Evolutionary conservation across 1,140 invertebrate species (phyloP).

Genomic region (Gonioctena quinquepunctata): DNA sequence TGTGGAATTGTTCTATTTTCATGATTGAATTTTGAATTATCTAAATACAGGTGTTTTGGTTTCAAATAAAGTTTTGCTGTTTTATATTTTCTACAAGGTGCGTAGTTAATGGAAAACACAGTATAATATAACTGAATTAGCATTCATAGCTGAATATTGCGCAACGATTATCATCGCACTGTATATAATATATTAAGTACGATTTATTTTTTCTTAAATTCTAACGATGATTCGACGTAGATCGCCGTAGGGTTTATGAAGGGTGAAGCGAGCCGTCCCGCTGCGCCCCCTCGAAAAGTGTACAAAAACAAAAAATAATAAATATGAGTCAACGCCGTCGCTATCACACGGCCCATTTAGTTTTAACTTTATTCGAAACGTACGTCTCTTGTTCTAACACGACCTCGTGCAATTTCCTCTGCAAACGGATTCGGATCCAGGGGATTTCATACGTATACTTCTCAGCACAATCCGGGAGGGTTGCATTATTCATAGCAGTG

Average conservation of each 20-base stretch:
- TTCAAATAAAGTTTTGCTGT: too few species aligned
- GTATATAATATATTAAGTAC: too few species aligned
- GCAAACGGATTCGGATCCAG: not conserved
- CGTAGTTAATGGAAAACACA: too few species aligned
- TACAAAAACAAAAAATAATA: not conserved
- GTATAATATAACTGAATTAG: too few species aligned
- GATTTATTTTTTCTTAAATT: not conserved
- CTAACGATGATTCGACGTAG: not conserved
- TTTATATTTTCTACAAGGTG: too few species aligned
- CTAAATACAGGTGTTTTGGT: too few species aligned
- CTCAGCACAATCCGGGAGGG: not conserved
- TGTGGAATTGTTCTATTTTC: too few species aligned
- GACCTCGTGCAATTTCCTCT: constrained; percentile 3
- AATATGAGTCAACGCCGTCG: not conserved
- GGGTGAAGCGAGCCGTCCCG: not conserved
- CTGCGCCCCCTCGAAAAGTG: not conserved
- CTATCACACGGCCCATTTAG: constrained; percentile 3
- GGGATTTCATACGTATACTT: constrained; percentile 3
- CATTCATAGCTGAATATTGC: too few species aligned
- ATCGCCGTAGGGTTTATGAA: not conserved
- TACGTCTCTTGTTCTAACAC: constrained; percentile 1
- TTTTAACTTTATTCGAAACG: not conserved
- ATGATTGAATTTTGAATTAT: too few species aligned
- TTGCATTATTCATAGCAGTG: constrained; percentile 7
- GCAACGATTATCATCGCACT: too few species aligned